Conservation (phyloP, 2,113 vertebrate genomes). For the Ploceus nigricollis region DNA sequence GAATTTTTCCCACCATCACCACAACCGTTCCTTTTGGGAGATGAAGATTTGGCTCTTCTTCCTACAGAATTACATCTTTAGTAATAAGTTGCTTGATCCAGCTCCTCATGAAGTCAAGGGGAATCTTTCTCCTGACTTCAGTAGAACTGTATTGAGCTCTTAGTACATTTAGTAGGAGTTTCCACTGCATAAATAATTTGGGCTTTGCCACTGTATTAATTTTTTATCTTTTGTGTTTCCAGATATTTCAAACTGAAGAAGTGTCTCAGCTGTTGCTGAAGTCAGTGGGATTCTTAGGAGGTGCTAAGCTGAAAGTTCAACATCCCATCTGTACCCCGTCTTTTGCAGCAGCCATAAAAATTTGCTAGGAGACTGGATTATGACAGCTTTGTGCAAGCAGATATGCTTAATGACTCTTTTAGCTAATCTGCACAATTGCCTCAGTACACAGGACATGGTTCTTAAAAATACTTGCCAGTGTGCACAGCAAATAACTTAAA, state of each 20-base stretch:
- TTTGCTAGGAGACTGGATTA: slow-evolving; percentile 27
- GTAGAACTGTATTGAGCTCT: background rate
- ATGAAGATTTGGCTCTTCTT: background rate
- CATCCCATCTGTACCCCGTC: background rate
- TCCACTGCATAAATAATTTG: background rate
- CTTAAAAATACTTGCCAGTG: slow-evolving; percentile 26
- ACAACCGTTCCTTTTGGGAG: background rate
- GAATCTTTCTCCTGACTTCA: background rate
- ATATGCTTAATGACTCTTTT: slow-evolving; percentile 51
- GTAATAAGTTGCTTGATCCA: background rate
- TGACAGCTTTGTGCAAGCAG: slow-evolving; percentile 27
- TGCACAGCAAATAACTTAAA: slow-evolving; percentile 9
- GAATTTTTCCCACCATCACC: background rate
- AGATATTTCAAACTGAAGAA: background rate
- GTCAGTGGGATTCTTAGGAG: slow-evolving; percentile 3
- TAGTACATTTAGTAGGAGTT: background rate
- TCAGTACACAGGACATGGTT: slow-evolving; percentile 1
- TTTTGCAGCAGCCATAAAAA: slow-evolving; percentile 30
- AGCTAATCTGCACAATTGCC: slow-evolving; percentile 38
- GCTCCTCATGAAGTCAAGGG: background rate
- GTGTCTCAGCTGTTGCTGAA: background rate
- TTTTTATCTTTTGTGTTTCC: background rate
- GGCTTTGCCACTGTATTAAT: background rate
- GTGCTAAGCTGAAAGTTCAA: background rate
- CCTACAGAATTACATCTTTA: background rate